Evolutionary conservation across 2,888 invertebrate species (phyloP), one percentile per base, ranked within the genome.

Genomic region (Gymnosoma rotundatum): DNA sequence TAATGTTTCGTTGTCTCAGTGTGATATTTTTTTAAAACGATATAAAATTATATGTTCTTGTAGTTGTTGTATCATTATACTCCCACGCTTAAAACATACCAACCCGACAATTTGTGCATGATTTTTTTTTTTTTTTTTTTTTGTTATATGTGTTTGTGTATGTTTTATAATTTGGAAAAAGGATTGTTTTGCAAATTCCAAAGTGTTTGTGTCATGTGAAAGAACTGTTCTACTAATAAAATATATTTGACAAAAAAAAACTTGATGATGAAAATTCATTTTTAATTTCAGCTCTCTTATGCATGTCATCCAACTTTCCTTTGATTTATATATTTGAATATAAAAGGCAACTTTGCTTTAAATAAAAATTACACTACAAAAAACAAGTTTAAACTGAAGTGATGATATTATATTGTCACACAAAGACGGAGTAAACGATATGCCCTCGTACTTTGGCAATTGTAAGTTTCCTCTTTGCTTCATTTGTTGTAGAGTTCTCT

Each of bases 91-190:
- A 64, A 64, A 74, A 81, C 78, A 81, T 84, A 81, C 78, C 81
- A 81, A 66, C 60, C 60, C 78, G 81, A 84, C 78, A 81, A 70
- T 81, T 81, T 66, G 81, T 81, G 81, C 78, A 78, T 74, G 78
- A 84, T 78, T 81, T 81, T 81, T 73, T 48, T 73, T 66, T 58
- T 66, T 72, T 16, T 64, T 42, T 20, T 69, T 76, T 48, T 69
- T 5, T 63, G 20, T n/a, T n/a, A n/a, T n/a, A n/a, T 8, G 38
- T 3, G 58, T 69, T 21, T n/a, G 14, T 38, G 32, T 52, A 16
- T 52, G 8, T 61, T 61, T 61, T 72, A 73, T 69, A 84, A 84
- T 78, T 81, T 81, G 84, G 73, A 73, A 78, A 78, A 82, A 74
- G 60, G 16, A 78, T 70, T 81, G 25, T 70, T 75, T 63, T 60